Evolutionary conservation across 2,797 vertebrate species (phyloP).

Genomic region (Coregonus sp.): DNA sequence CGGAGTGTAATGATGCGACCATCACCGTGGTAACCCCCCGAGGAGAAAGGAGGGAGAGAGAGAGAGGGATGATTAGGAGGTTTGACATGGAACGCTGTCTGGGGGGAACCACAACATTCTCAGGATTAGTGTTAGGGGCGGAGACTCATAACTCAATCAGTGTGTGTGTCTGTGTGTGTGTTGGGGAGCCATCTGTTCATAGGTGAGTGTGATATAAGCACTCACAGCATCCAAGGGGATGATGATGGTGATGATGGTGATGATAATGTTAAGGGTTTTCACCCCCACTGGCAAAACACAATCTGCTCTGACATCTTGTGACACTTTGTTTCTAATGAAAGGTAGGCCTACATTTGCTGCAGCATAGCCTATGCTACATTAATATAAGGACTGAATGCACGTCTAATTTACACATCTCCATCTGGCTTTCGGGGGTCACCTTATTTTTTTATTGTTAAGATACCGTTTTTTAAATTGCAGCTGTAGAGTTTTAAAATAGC

Average conservation of each 20-base stretch:
- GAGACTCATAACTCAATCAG: constrained; percentile 32
- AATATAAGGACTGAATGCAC: too few relatives aligned
- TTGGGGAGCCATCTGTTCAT: constrained; percentile 65
- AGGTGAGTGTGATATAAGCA: constrained; percentile 68
- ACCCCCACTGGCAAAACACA: background rate
- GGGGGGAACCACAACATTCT: constrained; percentile 35
- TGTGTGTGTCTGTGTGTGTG: constrained; percentile 36
- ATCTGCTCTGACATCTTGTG: background rate
- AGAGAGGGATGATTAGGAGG: constrained; percentile 37
- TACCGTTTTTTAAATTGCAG: too few relatives aligned
- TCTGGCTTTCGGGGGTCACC: too few relatives aligned
- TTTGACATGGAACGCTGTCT: constrained; percentile 16
- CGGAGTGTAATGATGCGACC: constrained; percentile 16
- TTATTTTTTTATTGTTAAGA: too few relatives aligned
- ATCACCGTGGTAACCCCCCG: constrained; percentile 9
- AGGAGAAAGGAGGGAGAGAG: background rate
- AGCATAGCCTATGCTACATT: too few relatives aligned
- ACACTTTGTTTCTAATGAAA: too few relatives aligned
- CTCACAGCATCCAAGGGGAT: constrained; percentile 37
- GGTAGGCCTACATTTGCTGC: too few relatives aligned
- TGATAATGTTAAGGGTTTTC: background rate
- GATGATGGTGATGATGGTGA: background rate
- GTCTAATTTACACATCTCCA: too few relatives aligned
- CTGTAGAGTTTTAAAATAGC: too few relatives aligned
- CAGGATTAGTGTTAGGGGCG: constrained; percentile 36